Conservation (phyloP, 92 coral and sea anemone species). For the Montipora capitata region DNA sequence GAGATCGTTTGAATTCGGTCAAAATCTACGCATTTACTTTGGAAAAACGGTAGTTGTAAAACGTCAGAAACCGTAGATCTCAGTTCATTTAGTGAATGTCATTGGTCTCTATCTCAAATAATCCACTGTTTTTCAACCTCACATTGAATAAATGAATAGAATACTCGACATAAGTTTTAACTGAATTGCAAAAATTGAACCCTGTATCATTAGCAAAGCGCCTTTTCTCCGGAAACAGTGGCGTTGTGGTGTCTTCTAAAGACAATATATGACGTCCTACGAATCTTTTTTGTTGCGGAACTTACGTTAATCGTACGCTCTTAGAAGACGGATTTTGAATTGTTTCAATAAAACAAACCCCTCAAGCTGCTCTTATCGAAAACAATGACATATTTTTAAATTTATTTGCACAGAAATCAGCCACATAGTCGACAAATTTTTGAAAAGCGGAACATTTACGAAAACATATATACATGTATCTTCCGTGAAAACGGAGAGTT, state of each 20-base stretch:
- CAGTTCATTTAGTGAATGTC: too few species aligned
- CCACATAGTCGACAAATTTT: neutral
- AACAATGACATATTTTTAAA: neutral
- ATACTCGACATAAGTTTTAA: too few species aligned
- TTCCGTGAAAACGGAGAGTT: too few species aligned
- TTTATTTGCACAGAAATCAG: too few species aligned
- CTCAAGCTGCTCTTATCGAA: neutral
- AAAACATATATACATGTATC: too few species aligned
- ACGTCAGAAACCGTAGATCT: too few species aligned
- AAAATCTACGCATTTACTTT: too few species aligned
- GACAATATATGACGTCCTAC: constrained; percentile 14
- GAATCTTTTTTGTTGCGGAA: neutral
- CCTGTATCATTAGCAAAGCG: neutral
- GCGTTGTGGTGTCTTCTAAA: neutral
- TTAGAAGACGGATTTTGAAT: constrained; percentile 10
- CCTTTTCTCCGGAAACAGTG: constrained; percentile 17
- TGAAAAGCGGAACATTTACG: neutral
- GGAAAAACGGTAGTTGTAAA: too few species aligned
- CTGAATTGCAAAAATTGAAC: too few species aligned
- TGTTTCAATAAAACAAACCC: constrained; percentile 5
- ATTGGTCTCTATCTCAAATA: too few species aligned
- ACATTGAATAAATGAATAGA: neutral
- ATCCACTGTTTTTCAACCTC: too few species aligned
- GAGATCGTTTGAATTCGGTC: too few species aligned
- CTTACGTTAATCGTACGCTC: constrained; percentile 21